Conservation (phyloP, 2,888 invertebrate species). For the Acrocyrtus sp. region DNA sequence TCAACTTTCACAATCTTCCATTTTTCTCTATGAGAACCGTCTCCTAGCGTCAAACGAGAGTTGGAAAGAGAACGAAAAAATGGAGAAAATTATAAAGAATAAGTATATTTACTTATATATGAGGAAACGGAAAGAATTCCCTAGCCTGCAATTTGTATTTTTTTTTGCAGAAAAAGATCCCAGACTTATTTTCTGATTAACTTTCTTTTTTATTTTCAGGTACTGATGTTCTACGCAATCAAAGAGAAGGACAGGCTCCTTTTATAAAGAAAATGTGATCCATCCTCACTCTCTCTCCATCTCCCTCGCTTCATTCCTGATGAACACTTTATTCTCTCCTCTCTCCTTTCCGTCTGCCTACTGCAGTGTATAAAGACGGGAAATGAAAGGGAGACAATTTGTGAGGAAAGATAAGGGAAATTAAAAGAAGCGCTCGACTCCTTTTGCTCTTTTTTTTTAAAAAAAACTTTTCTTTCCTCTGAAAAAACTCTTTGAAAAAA, state of each 20-base stretch:
- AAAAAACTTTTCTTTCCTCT: too few species aligned
- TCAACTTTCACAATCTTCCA: slow-evolving; percentile 6
- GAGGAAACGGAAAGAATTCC: slow-evolving; percentile 34
- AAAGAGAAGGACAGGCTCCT: background rate
- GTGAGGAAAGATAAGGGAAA: too few species aligned
- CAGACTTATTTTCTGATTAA: slow-evolving; percentile 41
- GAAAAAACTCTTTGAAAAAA: too few species aligned
- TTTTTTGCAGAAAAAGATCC: slow-evolving; percentile 20
- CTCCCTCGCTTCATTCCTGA: too few species aligned
- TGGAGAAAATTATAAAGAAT: background rate
- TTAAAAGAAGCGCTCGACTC: too few species aligned
- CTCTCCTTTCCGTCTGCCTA: too few species aligned
- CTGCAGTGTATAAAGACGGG: too few species aligned
- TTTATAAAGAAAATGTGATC: background rate
- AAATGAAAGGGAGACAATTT: too few species aligned
- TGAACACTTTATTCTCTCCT: too few species aligned
- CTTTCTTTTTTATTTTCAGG: slow-evolving; percentile 27
- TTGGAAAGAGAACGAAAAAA: background rate
- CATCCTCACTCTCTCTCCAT: too few species aligned
- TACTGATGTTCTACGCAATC: background rate
- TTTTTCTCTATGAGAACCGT: background rate
- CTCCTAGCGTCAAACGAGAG: too few species aligned
- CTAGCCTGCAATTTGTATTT: slow-evolving; percentile 37
- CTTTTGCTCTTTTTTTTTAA: too few species aligned
- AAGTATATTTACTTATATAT: slow-evolving; percentile 1